These are phyloP conservation scores for Lutjanus erythropterus DNA, from an alignment of 2,113 vertebrate genomes.

Conservation along the genomic window DNA sequence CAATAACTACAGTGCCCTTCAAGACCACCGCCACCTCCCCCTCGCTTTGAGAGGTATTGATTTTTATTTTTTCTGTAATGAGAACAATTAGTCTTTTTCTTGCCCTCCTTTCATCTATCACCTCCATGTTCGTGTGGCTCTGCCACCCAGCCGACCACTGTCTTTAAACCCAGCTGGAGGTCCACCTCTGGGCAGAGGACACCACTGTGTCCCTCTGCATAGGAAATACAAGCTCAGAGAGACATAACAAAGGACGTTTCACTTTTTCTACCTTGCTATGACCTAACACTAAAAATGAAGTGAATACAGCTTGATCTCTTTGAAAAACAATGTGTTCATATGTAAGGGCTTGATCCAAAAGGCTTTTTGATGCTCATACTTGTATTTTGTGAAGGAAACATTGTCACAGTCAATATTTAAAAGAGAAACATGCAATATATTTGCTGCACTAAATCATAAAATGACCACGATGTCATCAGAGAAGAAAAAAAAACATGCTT, in stretches of 20 bases:
- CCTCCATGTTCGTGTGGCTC: conserved; percentile 52
- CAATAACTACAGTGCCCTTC: conserved; percentile 82
- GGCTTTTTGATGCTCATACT: neutral
- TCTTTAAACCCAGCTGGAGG: conserved; percentile 64
- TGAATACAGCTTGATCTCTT: neutral
- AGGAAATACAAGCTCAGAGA: conserved; percentile 9
- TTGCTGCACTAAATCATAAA: too few species aligned
- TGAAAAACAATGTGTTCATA: neutral
- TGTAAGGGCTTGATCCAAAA: neutral
- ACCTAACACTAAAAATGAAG: conserved; percentile 13
- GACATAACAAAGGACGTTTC: conserved; percentile 18
- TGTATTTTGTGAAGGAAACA: too few species aligned
- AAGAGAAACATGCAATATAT: too few species aligned
- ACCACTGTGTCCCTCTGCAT: conserved; percentile 27
- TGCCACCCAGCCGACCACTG: conserved; percentile 63
- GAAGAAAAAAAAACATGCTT: too few species aligned
- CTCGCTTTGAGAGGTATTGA: conserved; percentile 79
- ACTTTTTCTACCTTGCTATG: neutral
- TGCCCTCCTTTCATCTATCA: conserved; percentile 79
- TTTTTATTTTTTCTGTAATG: conserved; percentile 84
- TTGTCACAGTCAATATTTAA: too few species aligned
- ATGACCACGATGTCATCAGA: too few species aligned
- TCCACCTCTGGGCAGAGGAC: conserved; percentile 55
- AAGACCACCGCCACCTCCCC: conserved; percentile 64
- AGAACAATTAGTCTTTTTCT: conserved; percentile 84